Conservation (phyloP, 1,140 invertebrate genomes). For the Drosophila mojavensis region DNA sequence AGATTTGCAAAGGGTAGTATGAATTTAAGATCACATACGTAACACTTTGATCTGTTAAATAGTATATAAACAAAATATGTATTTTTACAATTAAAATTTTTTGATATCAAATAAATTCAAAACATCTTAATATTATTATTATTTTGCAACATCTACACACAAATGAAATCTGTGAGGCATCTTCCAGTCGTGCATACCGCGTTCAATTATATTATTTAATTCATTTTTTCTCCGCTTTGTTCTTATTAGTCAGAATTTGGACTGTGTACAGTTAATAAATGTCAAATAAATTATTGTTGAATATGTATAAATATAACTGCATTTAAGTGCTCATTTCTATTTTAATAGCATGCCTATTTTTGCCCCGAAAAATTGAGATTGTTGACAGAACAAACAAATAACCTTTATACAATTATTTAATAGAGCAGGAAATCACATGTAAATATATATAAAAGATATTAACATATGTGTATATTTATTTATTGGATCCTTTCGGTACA, state of each 20-base stretch:
- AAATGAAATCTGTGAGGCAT: too few species aligned
- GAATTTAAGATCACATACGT: too few species aligned
- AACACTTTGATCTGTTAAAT: too few species aligned
- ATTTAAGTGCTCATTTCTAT: conserved; percentile 32
- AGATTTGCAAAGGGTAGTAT: too few species aligned
- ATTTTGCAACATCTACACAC: too few species aligned
- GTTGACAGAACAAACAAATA: background rate
- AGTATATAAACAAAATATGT: too few species aligned
- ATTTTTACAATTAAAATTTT: too few species aligned
- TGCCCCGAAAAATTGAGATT: background rate
- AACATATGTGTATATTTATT: background rate
- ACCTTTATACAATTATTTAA: background rate
- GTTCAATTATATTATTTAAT: background rate
- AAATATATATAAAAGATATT: conserved; percentile 8
- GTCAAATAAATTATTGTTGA: conserved; percentile 31
- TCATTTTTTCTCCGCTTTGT: background rate
- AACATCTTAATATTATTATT: too few species aligned
- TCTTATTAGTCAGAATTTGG: conserved; percentile 31
- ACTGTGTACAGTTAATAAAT: conserved; percentile 20
- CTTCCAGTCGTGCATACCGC: too few species aligned
- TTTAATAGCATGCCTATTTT: conserved; percentile 30
- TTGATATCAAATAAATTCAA: too few species aligned
- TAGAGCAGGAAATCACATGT: conserved; percentile 4
- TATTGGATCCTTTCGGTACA: background rate
- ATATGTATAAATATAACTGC: background rate